Conservation (phyloP, 2,797 vertebrate genomes). For the Benthosema pterotum region DNA sequence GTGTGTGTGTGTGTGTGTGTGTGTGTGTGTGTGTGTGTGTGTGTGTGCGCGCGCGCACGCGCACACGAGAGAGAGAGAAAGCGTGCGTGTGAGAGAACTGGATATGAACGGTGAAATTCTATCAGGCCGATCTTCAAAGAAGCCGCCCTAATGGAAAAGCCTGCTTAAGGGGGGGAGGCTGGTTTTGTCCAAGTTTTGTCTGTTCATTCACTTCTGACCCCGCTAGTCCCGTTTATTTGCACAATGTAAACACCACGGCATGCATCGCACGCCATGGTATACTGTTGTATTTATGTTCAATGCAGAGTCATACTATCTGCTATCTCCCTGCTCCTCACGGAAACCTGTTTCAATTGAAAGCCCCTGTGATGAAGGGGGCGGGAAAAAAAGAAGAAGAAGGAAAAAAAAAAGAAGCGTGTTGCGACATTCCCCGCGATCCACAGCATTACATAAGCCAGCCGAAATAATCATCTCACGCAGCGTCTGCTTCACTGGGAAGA, state of each 20-base stretch:
- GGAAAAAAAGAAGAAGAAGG: too few relatives aligned
- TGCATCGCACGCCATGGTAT: background rate
- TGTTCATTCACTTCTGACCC: background rate
- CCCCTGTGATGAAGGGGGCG: too few relatives aligned
- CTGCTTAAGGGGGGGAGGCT: background rate
- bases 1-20: background rate
- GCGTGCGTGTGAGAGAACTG: background rate
- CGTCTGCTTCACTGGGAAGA: background rate
- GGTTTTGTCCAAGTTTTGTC: background rate
- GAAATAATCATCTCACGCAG: conserved; percentile 24
- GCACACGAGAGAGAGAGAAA: too few relatives aligned
- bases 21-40: too few relatives aligned
- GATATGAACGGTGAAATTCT: background rate
- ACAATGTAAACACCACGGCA: background rate
- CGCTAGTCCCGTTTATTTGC: background rate
- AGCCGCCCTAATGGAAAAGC: too few relatives aligned
- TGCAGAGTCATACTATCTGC: background rate
- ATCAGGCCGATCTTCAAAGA: background rate
- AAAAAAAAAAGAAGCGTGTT: background rate
- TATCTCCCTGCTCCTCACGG: background rate
- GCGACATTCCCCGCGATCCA: too few relatives aligned
- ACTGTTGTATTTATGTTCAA: background rate
- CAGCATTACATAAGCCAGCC: conserved; percentile 21
- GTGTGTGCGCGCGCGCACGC: too few relatives aligned
- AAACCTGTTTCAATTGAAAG: background rate